Conservation (phyloP, 2,113 vertebrate genomes). For the Dinomys branickii region DNA sequence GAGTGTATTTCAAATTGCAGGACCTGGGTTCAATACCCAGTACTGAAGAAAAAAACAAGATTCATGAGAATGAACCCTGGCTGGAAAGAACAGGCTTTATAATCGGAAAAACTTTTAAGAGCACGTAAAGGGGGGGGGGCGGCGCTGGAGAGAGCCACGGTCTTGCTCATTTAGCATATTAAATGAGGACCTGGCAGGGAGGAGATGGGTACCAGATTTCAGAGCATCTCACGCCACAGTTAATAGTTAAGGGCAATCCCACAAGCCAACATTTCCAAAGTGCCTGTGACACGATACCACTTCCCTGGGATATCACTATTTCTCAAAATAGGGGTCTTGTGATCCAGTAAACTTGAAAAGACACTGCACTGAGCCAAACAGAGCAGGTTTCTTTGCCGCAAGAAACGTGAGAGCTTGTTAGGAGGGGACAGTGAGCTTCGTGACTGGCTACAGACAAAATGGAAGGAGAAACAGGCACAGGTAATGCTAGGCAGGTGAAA, state of each 20-base stretch:
- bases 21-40: neutral
- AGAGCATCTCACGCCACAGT: fast-evolving
- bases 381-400: neutral
- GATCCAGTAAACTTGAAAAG: neutral
- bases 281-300: neutral
- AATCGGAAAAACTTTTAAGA: neutral
- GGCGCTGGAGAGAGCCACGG: neutral
- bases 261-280: neutral
- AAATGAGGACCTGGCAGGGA: neutral
- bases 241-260: neutral
- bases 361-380: fast-evolving
- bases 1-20: neutral
- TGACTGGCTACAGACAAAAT: neutral
- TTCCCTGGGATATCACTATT: neutral
- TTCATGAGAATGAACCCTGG: neutral
- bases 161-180: too few relatives aligned
- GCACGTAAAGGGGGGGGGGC: neutral
- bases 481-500: neutral
- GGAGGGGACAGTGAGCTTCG: neutral
- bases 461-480: neutral
- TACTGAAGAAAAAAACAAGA: neutral
- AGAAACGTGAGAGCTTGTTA: neutral
- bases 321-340: neutral
- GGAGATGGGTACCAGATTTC: neutral
- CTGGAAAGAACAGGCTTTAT: neutral